A percentile compares a stretch with the other conserved stretches of the same genome.
These are phyloP conservation scores for Macrosiphum euphorbiae DNA, from an alignment of 2,888 invertebrate species.

Conservation along the genomic window DNA sequence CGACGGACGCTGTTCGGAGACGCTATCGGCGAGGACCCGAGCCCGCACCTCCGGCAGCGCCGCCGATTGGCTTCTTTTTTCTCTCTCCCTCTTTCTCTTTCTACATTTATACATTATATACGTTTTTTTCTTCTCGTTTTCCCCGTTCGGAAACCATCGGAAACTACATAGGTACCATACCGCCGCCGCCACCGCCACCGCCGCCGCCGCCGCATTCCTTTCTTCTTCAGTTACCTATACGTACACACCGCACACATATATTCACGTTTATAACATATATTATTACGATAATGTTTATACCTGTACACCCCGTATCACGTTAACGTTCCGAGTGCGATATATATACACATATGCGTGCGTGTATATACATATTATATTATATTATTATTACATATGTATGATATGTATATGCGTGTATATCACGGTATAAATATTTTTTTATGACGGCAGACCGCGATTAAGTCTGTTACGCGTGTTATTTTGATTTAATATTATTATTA, in stretches of 20 bases:
- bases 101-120: not conserved
- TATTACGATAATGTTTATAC: slow-evolving; percentile 62
- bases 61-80: slow-evolving; percentile 47
- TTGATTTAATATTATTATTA: slow-evolving; percentile 34
- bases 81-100: slow-evolving; percentile 27
- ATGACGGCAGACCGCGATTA: slow-evolving; percentile 50
- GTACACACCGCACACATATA: slow-evolving; percentile 50
- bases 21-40: slow-evolving; percentile 25
- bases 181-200: not conserved
- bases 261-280: slow-evolving; percentile 49
- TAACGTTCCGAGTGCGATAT: slow-evolving; percentile 52
- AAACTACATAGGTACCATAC: slow-evolving; percentile 40
- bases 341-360: slow-evolving; percentile 19
- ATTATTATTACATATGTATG: slow-evolving; percentile 46
- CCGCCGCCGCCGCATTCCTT: slow-evolving; percentile 56
- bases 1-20: not conserved
- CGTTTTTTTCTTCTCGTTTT: slow-evolving; percentile 19
- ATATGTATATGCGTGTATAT: slow-evolving; percentile 38
- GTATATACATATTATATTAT: slow-evolving; percentile 39
- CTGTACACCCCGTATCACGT: slow-evolving; percentile 63
- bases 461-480: slow-evolving; percentile 21
- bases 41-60: not conserved
- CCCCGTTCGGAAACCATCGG: slow-evolving; percentile 55
- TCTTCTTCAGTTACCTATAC: slow-evolving; percentile 58
- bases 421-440: slow-evolving; percentile 51